These are phyloP conservation scores for Subacronicta megacephala DNA, from an alignment of 2,888 invertebrate species.

Conservation along the genomic window DNA sequence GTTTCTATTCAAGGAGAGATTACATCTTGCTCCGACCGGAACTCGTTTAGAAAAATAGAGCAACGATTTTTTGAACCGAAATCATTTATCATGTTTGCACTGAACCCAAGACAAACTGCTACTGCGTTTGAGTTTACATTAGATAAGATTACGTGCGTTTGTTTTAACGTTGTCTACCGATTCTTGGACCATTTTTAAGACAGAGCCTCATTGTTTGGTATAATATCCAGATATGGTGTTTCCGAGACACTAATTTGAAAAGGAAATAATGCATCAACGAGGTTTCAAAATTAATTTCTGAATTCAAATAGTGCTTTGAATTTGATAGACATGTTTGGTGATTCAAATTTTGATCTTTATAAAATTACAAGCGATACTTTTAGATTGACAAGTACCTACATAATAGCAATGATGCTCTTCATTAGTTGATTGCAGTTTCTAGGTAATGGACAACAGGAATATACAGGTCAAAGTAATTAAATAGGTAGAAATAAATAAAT, in stretches of 20 bases:
- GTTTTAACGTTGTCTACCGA: constrained; percentile 87
- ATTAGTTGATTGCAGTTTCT: too few relatives aligned
- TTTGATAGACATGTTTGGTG: background rate
- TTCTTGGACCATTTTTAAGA: constrained; percentile 84
- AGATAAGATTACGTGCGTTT: constrained; percentile 87
- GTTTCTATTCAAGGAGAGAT: constrained; percentile 85
- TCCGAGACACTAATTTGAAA: constrained; percentile 69
- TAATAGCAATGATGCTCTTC: too few relatives aligned
- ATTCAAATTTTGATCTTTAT: background rate
- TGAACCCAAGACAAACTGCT: constrained; percentile 88
- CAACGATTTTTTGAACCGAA: constrained; percentile 86
- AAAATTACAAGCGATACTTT: too few relatives aligned
- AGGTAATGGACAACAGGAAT: too few relatives aligned
- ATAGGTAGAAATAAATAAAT: constrained; percentile 2
- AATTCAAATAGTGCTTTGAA: constrained; percentile 14
- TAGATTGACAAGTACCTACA: too few relatives aligned
- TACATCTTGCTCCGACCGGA: constrained; percentile 84
- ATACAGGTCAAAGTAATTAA: background rate
- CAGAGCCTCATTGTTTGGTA: constrained; percentile 83
- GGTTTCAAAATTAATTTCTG: constrained; percentile 15
- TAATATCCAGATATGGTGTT: constrained; percentile 73
- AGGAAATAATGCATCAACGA: constrained; percentile 68
- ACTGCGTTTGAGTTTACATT: constrained; percentile 87
- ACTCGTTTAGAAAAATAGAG: constrained; percentile 85
- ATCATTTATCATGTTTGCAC: constrained; percentile 88